A percentile compares a stretch with the other conserved stretches of the same genome.
phyloP scores from a whole-genome alignment of 2,888 invertebrate genomes.

The Heteromurus nitidus region DNA sequence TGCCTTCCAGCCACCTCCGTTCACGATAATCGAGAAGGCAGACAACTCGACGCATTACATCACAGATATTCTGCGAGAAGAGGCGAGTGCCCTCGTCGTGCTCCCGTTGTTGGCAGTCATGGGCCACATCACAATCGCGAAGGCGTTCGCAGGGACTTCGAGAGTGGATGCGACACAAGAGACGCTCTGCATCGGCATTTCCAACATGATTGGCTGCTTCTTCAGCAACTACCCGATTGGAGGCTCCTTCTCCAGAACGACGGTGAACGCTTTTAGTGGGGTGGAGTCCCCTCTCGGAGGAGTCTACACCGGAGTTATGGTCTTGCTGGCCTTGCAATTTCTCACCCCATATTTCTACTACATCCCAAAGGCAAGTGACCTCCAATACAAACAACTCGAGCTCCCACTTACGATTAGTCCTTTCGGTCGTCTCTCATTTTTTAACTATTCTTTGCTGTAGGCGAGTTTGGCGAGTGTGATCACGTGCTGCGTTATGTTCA shows the following conservation, averaged over 20 bases:
- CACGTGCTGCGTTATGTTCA: constrained; percentile 86
- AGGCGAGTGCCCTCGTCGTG: constrained; percentile 69
- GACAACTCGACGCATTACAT: constrained; percentile 65
- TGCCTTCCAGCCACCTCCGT: constrained; percentile 60
- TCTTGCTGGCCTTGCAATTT: constrained; percentile 87
- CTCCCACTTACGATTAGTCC: too few relatives aligned
- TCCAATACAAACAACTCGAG: too few relatives aligned
- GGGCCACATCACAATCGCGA: constrained; percentile 68
- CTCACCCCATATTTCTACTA: constrained; percentile 91
- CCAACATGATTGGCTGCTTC: constrained; percentile 77
- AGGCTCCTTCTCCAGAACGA: constrained; percentile 75
- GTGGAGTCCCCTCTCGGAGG: constrained; percentile 78
- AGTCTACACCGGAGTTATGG: constrained; percentile 87
- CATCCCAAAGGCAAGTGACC: constrained; percentile 88
- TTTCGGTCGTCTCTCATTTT: too few relatives aligned
- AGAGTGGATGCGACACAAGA: constrained; percentile 67
- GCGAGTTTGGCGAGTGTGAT: constrained; percentile 80
- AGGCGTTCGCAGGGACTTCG: constrained; percentile 62
- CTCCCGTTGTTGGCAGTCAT: constrained; percentile 66
- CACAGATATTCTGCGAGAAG: constrained; percentile 64
- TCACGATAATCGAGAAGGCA: constrained; percentile 49
- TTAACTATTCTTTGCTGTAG: too few relatives aligned
- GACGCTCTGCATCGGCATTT: constrained; percentile 74
- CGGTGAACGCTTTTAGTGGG: constrained; percentile 77
- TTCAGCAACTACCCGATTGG: constrained; percentile 75